Base-by-base conservation (phyloP, 2,888 invertebrate species). In the Blomia tropicalis region DNA sequence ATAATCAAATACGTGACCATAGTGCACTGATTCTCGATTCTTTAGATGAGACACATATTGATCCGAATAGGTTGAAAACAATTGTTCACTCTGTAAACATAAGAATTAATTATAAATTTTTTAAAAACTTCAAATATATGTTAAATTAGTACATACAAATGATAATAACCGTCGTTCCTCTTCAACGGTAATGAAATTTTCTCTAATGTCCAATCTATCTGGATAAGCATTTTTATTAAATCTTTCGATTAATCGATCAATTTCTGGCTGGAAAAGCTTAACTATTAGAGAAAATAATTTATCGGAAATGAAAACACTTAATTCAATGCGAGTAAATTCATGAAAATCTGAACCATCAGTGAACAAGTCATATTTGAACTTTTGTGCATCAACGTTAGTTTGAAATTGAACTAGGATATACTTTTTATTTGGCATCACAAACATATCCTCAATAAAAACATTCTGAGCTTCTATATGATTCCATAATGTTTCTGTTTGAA, bases 91-190 rank as follows among this genome's bases (percentile, higher is more conserved):
- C 17, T 7, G 36, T 36, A 17, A 36, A 36, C 17, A 36, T 36
- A 11, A 7, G 17, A 36, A 17, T 36, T 11, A 36, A 36, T 19
- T 23, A 2, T 2, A 31, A 31, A 56, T 56, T 29, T 22, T 2
- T 56, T 2, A 29, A 14, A 14, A 47, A 14, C 51, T 47, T 14
- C 14, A 47, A 19, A 47, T 27, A n/a, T n/a, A n/a, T n/a, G n/a
- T n/a, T n/a, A n/a, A n/a, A n/a, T n/a, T 25, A 47, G 7, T 29
- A 56, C 56, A 29, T 56, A 56, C 56, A 56, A 56, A 56, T 27
- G 2, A 2, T 2, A 56, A n/a, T 19, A 56, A 11, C 25, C 3
- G 11, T 4, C 11, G 14, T 31, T 56, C 56, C 23, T 56, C 29
- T 2, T 23, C 11, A 19, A 19, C 31, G 23, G 11, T 29, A 2